These are phyloP conservation scores for Zaprionus ghesquierei DNA, from an alignment of 1,140 invertebrate species.

Conservation along the genomic window DNA sequence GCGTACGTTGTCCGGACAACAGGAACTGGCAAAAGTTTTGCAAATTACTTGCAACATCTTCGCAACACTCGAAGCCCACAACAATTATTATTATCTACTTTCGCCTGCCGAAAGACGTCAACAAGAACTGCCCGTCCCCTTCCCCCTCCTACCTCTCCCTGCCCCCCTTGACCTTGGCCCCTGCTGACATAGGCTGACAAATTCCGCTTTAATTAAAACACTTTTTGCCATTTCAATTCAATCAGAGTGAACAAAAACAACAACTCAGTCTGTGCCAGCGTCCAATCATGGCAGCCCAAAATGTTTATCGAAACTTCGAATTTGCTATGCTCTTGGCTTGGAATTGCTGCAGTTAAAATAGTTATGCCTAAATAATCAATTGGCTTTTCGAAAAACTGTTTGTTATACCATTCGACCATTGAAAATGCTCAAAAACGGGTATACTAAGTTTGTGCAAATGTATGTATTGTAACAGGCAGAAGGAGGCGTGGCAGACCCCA, in stretches of 20 bases:
- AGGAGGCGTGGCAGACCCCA: too few species aligned
- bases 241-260: slow-evolving; percentile 22
- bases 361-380: not conserved
- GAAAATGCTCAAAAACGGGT: too few species aligned
- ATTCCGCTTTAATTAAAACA: slow-evolving; percentile 37
- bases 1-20: slow-evolving; percentile 5
- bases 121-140: not conserved
- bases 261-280: too few species aligned
- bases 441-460: too few species aligned
- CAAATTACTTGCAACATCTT: slow-evolving; percentile 51
- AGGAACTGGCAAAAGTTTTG: slow-evolving; percentile 20
- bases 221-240: slow-evolving; percentile 39
- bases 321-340: not conserved
- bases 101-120: slow-evolving; percentile 14
- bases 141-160: not conserved
- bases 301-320: not conserved
- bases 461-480: too few species aligned
- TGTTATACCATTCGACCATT: too few species aligned
- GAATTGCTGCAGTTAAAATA: not conserved
- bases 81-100: slow-evolving; percentile 42
- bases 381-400: too few species aligned
- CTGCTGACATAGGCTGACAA: slow-evolving; percentile 25
- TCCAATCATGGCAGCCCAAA: too few species aligned
- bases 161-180: not conserved
- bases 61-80: slow-evolving; percentile 30